phyloP scores from a whole-genome alignment of 2,888 invertebrate genomes.

The Andrena marginata region DNA sequence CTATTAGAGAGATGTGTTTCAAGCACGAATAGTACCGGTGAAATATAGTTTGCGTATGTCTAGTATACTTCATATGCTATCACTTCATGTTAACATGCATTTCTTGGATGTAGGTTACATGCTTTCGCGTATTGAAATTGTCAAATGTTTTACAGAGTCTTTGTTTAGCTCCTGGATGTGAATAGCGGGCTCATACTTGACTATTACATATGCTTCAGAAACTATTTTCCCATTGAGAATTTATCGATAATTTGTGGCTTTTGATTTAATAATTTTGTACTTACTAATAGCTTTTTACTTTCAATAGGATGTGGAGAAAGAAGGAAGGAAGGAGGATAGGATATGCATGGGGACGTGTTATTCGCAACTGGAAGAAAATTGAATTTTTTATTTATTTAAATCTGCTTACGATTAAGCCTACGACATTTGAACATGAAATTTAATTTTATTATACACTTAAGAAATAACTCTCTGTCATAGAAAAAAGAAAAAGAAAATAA shows the following conservation, averaged over 20 bases:
- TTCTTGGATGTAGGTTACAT: slow-evolving; percentile 68
- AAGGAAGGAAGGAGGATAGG: slow-evolving; percentile 82
- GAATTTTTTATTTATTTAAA: slow-evolving; percentile 69
- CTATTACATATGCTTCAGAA: slow-evolving; percentile 68
- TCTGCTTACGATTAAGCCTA: slow-evolving; percentile 68
- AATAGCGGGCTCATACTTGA: slow-evolving; percentile 73
- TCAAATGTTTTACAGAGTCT: slow-evolving; percentile 75
- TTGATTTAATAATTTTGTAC: slow-evolving; percentile 77
- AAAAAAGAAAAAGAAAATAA: slow-evolving; percentile 71
- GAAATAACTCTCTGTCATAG: slow-evolving; percentile 58
- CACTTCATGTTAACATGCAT: slow-evolving; percentile 69
- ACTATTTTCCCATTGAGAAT: slow-evolving; percentile 67
- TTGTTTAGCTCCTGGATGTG: slow-evolving; percentile 76
- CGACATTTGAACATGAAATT: slow-evolving; percentile 67
- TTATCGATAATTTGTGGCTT: slow-evolving; percentile 69
- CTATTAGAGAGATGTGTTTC: slow-evolving; percentile 62
- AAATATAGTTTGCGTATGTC: slow-evolving; percentile 66
- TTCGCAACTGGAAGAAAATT: slow-evolving; percentile 81
- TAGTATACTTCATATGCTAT: slow-evolving; percentile 64
- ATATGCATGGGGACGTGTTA: slow-evolving; percentile 83
- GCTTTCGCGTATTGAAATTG: slow-evolving; percentile 71
- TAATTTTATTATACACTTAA: slow-evolving; percentile 67
- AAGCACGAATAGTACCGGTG: slow-evolving; percentile 60
- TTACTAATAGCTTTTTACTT: slow-evolving; percentile 85
- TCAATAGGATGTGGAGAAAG: slow-evolving; percentile 82